Conservation (phyloP, 2,888 invertebrate species). For the Melinaea marsaeus region DNA sequence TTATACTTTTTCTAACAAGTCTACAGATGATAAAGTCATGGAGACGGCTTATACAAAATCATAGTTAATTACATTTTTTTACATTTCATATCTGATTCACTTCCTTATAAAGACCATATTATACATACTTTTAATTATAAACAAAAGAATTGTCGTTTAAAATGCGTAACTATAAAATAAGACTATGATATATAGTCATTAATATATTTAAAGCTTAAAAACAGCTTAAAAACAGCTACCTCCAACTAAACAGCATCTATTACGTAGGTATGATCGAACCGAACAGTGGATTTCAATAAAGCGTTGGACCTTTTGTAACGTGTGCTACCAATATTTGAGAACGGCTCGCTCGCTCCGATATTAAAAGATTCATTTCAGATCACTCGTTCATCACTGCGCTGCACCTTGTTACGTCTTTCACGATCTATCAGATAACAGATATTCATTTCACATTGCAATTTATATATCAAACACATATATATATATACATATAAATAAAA, state of each 20-base stretch:
- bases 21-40: constrained; percentile 30
- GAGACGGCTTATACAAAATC: constrained; percentile 25
- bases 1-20: constrained; percentile 52
- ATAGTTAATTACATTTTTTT: not conserved
- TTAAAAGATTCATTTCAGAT: constrained; percentile 72
- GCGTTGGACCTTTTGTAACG: constrained; percentile 66
- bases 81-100: not conserved
- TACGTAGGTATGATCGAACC: constrained; percentile 65
- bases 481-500: too few relatives aligned
- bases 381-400: constrained; percentile 36
- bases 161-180: too few relatives aligned
- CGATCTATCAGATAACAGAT: constrained; percentile 18
- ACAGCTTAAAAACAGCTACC: constrained; percentile 17
- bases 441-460: constrained; percentile 4
- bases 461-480: not conserved
- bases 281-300: constrained; percentile 70
- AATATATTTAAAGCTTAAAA: too few relatives aligned
- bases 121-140: too few relatives aligned
- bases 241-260: constrained; percentile 49
- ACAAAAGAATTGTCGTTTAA: not conserved
- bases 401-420: constrained; percentile 21
- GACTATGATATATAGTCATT: too few relatives aligned
- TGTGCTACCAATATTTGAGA: constrained; percentile 72
- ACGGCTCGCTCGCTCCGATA: constrained; percentile 52
- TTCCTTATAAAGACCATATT: too few relatives aligned